Conservation (phyloP, 2,797 vertebrate species). For the Acrossocheilus fasciatus region DNA sequence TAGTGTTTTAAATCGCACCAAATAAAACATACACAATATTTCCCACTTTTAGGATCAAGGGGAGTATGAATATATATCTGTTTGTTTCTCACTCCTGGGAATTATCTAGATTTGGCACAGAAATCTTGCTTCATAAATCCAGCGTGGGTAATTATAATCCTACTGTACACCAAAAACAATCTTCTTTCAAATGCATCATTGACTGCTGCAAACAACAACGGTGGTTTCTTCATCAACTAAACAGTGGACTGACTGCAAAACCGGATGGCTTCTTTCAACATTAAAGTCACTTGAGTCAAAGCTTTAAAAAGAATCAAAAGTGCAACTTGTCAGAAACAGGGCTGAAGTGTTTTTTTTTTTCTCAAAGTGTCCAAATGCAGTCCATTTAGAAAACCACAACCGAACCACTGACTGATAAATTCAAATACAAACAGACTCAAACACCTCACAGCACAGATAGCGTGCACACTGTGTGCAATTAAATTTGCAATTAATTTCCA, state of each 20-base stretch:
- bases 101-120: constrained; percentile 15
- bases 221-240: neutral
- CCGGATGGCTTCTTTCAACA: neutral
- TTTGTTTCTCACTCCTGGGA: neutral
- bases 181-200: neutral
- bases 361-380: neutral
- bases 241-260: neutral
- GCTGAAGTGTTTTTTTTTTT: too few relatives aligned
- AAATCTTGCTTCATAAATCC: neutral
- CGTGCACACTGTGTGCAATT: neutral
- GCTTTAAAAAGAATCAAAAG: neutral
- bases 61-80: neutral
- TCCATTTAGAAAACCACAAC: neutral
- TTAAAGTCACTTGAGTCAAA: neutral
- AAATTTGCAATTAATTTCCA: neutral
- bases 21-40: neutral
- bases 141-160: neutral
- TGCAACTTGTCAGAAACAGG: neutral
- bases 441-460: neutral
- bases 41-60: neutral
- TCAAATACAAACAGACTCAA: neutral
- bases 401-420: neutral
- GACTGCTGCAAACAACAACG: neutral
- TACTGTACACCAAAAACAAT: neutral
- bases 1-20: neutral